Base-by-base conservation (phyloP, 2,888 invertebrate species). In the Macrosiphum euphorbiae region DNA sequence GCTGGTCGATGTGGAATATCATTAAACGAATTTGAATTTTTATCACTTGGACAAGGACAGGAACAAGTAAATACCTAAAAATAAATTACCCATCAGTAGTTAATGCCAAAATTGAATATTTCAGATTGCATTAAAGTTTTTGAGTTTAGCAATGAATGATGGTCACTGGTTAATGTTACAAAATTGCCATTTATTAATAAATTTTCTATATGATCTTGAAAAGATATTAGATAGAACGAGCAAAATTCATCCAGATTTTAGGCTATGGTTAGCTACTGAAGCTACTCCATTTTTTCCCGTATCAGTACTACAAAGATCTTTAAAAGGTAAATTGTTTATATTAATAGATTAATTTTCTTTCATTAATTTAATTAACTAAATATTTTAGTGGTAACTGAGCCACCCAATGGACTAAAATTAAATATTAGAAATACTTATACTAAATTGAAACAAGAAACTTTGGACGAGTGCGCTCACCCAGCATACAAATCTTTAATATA, bases 21-120 rank as follows among this genome's bases (percentile, higher is more conserved):
- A 61, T 97, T 97, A 88, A 97, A 97, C 87, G 98, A 97, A 95
- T 98, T 99, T 95, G 97, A 98, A 95, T 98, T 98, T 95, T 97
- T 99, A 44, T 99, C 99, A 0, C 96, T 99, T 5, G 99, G 99
- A 3, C 99, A 99, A 96, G 99, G 99, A 0, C 99, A 99, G 96
- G 99, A 99, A 96, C 96, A 97, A 95, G 98, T 98, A 95, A 96
- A 96, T 96, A 93, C 88, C 41, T 67, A n/a, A 88, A 58, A 92
- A 11, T 28, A 61, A 35, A 47, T 16, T 67, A 44, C 28, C 8
- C 11, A 26, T 61, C n/a, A 26, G 78, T 47, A 91, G 20, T 87
- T 55, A 20, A 28, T 24, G 47, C 86, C 61, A 44, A 78, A 85
- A 93, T 84, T 94, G 87, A 91, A 92, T 78, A 95, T 95, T 95